Conservation (phyloP, 92 coral and sea anemone genomes). For the Pocillopora meandrina region DNA sequence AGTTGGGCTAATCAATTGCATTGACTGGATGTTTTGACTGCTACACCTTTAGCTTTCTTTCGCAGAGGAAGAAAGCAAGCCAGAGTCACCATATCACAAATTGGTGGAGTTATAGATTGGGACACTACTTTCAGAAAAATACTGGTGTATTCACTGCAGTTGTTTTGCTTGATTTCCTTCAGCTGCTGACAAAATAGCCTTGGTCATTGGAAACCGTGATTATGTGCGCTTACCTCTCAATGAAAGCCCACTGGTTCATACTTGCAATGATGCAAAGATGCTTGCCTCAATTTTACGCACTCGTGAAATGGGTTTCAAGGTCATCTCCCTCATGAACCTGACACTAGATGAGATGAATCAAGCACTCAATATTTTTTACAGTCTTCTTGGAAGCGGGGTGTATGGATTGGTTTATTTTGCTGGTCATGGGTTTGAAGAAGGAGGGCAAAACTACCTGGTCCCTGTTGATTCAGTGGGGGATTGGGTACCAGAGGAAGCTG, state of each 20-base stretch:
- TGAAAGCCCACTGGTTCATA: conserved; percentile 76
- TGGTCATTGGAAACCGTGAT: conserved; percentile 87
- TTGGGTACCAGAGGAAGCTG: conserved; percentile 86
- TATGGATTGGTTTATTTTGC: conserved; percentile 93
- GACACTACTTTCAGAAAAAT: too few relatives aligned
- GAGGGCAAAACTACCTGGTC: conserved; percentile 90
- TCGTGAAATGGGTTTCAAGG: conserved; percentile 94
- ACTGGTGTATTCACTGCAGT: background rate
- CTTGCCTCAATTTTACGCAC: conserved; percentile 86
- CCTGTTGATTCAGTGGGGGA: conserved; percentile 86
- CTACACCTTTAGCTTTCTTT: too few relatives aligned
- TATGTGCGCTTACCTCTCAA: conserved; percentile 65
- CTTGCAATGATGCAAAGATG: conserved; percentile 81
- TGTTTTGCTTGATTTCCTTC: background rate
- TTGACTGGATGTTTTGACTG: too few relatives aligned
- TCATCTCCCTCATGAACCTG: conserved; percentile 86
- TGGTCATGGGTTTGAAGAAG: conserved; percentile 95
- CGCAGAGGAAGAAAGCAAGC: too few relatives aligned
- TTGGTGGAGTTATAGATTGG: too few relatives aligned
- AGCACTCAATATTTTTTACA: conserved; percentile 69
- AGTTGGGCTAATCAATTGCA: too few relatives aligned
- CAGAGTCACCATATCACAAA: too few relatives aligned
- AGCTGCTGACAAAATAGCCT: conserved; percentile 86
- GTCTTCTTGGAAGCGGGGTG: conserved; percentile 71
- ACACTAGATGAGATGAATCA: conserved; percentile 76